Conservation (phyloP, 2,888 invertebrate genomes). For the Phortica okadai region DNA sequence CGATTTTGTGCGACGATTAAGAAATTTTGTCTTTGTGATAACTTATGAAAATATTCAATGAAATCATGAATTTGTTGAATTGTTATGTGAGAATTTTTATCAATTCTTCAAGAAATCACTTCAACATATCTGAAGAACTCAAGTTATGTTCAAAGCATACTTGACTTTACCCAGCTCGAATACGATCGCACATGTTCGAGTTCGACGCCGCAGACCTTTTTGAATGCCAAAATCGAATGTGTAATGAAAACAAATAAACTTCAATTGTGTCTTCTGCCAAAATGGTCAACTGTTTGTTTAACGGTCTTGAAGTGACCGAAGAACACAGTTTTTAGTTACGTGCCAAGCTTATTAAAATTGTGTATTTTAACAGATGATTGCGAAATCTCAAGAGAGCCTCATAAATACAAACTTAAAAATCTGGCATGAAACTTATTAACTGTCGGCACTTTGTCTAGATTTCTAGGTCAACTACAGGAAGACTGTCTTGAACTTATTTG, state of each 20-base stretch:
- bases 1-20: too few species aligned
- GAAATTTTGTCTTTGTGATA: too few species aligned
- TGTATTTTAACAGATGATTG: background rate
- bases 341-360: background rate
- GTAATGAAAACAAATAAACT: background rate
- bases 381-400: background rate
- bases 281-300: slow-evolving; percentile 8
- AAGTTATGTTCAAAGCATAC: background rate
- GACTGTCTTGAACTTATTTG: background rate
- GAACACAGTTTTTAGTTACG: slow-evolving; percentile 4
- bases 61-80: background rate
- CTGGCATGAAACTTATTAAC: background rate
- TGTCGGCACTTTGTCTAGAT: background rate
- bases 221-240: background rate
- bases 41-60: background rate
- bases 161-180: background rate
- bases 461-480: background rate
- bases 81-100: background rate
- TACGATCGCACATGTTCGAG: background rate
- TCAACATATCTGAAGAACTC: background rate
- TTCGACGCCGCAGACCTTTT: background rate
- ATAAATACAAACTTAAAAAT: background rate
- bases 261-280: background rate
- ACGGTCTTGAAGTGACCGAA: slow-evolving; percentile 28
- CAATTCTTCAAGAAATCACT: too few species aligned